These are phyloP conservation scores for Ammodytes dubius DNA, from an alignment of 2,113 vertebrate genomes.

Conservation along the genomic window DNA sequence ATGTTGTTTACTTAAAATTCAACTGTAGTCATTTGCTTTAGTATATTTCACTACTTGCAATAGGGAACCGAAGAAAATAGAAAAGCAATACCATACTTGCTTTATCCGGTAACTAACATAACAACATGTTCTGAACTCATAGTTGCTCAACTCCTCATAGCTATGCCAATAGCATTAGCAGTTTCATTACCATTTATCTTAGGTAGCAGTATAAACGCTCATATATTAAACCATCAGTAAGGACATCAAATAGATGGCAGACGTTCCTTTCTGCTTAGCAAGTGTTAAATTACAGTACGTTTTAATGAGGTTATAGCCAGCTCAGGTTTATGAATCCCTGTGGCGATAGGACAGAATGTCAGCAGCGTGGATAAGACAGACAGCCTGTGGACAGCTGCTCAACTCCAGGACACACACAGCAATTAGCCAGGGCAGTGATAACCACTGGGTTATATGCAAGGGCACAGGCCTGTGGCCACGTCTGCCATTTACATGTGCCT, in stretches of 20 bases:
- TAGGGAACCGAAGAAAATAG: neutral
- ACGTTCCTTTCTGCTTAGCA: neutral
- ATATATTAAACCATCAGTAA: conserved; percentile 23
- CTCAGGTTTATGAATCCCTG: conserved; percentile 8
- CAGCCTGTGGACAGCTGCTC: conserved; percentile 7
- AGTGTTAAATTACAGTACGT: neutral
- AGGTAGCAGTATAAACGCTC: neutral
- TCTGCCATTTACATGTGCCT: conserved; percentile 11
- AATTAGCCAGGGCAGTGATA: conserved; percentile 31
- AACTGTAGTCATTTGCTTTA: neutral
- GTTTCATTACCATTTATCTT: neutral
- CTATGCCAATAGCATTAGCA: neutral
- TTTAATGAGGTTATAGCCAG: neutral
- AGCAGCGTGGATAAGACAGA: neutral
- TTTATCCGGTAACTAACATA: neutral
- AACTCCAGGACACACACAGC: conserved; percentile 26
- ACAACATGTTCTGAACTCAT: neutral
- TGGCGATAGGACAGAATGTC: conserved; percentile 12
- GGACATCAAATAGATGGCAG: neutral
- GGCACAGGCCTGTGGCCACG: conserved; percentile 15
- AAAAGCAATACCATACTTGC: neutral
- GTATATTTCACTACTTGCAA: neutral
- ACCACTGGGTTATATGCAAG: neutral
- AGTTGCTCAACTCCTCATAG: neutral
- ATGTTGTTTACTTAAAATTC: neutral